A percentile compares a stretch with the other conserved stretches of the same genome.
These are phyloP conservation scores for Rynchops niger DNA, from an alignment of 2,113 vertebrate species.

Conservation along the genomic window DNA sequence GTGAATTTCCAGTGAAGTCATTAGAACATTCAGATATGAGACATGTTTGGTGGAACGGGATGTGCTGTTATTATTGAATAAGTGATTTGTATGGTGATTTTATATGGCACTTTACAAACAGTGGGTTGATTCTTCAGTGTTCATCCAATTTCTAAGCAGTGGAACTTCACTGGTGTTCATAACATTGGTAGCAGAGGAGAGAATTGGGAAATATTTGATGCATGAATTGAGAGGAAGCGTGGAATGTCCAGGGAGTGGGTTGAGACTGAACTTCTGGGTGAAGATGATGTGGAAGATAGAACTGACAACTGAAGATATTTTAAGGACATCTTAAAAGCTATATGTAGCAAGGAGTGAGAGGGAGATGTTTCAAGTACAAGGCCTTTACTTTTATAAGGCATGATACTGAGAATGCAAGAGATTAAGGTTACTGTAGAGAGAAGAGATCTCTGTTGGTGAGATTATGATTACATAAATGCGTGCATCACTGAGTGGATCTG, in stretches of 20 bases:
- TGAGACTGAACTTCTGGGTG: background rate
- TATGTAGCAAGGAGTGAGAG: background rate
- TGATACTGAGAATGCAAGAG: background rate
- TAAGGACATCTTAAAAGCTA: background rate
- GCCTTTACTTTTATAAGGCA: background rate
- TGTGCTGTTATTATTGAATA: slow-evolving; percentile 9
- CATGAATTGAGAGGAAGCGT: background rate
- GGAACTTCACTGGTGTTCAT: background rate
- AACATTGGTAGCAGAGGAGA: background rate
- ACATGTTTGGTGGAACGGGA: background rate
- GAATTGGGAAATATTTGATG: background rate
- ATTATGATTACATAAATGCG: background rate
- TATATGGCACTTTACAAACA: background rate
- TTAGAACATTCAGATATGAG: background rate
- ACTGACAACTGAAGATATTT: background rate
- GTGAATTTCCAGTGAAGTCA: slow-evolving; percentile 29
- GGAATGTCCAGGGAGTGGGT: background rate
- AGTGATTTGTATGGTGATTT: slow-evolving; percentile 48
- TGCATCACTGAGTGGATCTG: background rate
- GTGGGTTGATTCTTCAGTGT: background rate
- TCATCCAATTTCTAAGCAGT: background rate
- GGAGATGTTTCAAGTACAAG: background rate
- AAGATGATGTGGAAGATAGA: background rate
- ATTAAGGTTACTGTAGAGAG: background rate
- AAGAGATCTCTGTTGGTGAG: background rate